Conservation (phyloP, 1,140 invertebrate genomes). For the Tyrophagus putrescentiae region DNA sequence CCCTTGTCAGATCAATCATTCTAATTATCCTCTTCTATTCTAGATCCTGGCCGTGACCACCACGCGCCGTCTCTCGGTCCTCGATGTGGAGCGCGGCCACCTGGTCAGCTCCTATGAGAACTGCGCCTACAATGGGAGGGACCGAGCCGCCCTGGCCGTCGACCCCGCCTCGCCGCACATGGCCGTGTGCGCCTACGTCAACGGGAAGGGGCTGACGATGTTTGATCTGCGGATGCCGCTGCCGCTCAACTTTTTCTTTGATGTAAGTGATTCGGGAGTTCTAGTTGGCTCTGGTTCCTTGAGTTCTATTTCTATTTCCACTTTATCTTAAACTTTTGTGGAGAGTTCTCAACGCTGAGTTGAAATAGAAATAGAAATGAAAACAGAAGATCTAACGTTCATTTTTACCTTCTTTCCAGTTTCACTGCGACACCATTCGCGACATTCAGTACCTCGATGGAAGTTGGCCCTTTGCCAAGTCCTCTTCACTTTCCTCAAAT, state of each 20-base stretch:
- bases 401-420: slow-evolving; percentile 28
- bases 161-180: slow-evolving; percentile 39
- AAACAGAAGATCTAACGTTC: too few species aligned
- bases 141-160: slow-evolving; percentile 38
- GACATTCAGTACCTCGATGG: slow-evolving; percentile 38
- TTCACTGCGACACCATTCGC: slow-evolving; percentile 36
- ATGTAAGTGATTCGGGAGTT: slow-evolving; percentile 31
- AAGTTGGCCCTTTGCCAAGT: slow-evolving; percentile 38
- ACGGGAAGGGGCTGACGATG: slow-evolving; percentile 40
- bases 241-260: slow-evolving; percentile 40
- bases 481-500: neutral
- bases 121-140: slow-evolving; percentile 38
- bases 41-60: slow-evolving; percentile 39
- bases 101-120: slow-evolving; percentile 40
- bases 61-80: slow-evolving; percentile 36
- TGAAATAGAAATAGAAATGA: neutral
- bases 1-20: slow-evolving; percentile 16
- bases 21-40: slow-evolving; percentile 11
- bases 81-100: slow-evolving; percentile 39
- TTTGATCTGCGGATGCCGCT: slow-evolving; percentile 40
- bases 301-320: neutral
- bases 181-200: slow-evolving; percentile 37
- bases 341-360: neutral
- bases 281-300: neutral
- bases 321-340: neutral